Evolutionary conservation across 2,888 invertebrate genomes (phyloP), one percentile per base, ranked within the genome.

Genomic region (Iselma pallidipennis): DNA sequence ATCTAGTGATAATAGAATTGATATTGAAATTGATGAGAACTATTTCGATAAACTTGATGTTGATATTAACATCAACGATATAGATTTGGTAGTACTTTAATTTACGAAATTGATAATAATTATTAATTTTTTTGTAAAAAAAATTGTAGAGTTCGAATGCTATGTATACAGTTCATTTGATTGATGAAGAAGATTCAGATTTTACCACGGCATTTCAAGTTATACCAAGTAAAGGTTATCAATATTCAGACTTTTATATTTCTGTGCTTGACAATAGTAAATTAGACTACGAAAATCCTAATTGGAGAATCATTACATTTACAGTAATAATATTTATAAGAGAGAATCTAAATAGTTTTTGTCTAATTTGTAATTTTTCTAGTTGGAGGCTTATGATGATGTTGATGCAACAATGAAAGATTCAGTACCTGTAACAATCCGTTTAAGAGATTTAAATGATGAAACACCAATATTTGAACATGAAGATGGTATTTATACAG

Each of bases 401-500:
- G 71, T 76, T 33, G 68, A 72, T 50, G 12, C 49, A 6, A 61
- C 57, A 2, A 70, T 72, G 56, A 55, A n/a, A n/a, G 74, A 65
- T 52, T 75, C 72, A 6, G 81, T 83, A 9, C 74, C 74, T 2
- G 77, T 89, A 0, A 78, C 77, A 58, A 84, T 89, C 9, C 74
- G 83, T 57, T 83, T 91, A 48, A 79, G 81, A 28, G 90, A 92
- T 80, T 85, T 86, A 83, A 92, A 91, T 77, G 91, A 92, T 74
- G 90, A 91, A 76, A 71, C 81, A 66, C 92, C 92, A 0, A 84
- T 83, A 65, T 91, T 91, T 76, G 72, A 77, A 5, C 68, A 73
- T 12, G 61, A 78, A 2, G 68, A 73, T 12, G 75, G 78, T 4
- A 78, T 81, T 31, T 81, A 78, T 0, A 81, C 72, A 0, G 82